A percentile compares a stretch with the other conserved stretches of the same genome.
phyloP scores from a whole-genome alignment of 2,113 vertebrate species.

The Anarrhichthys ocellatus region DNA sequence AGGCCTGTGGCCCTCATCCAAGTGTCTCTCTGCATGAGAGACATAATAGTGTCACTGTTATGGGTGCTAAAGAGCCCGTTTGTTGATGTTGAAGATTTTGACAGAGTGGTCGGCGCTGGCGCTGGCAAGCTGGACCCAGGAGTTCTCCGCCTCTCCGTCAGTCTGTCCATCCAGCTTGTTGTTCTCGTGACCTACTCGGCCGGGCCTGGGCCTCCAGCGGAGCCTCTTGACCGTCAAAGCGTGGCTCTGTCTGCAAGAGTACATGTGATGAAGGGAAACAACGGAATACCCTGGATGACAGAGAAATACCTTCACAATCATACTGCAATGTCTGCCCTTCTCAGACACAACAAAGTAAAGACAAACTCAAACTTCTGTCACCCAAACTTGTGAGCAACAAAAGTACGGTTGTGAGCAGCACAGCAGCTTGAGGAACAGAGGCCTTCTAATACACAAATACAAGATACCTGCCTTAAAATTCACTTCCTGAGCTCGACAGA shows the following conservation, averaged over 20 bases:
- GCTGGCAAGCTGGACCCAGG: conserved; percentile 92
- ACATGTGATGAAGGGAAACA: conserved; percentile 74
- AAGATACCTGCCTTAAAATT: neutral
- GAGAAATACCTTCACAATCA: neutral
- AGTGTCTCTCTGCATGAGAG: conserved; percentile 43
- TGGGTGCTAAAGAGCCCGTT: conserved; percentile 73
- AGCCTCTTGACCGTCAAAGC: conserved; percentile 91
- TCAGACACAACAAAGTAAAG: neutral
- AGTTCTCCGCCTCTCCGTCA: conserved; percentile 65
- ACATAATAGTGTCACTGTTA: conserved; percentile 67
- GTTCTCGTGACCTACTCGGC: conserved; percentile 79
- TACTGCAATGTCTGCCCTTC: neutral
- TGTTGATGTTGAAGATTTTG: conserved; percentile 93
- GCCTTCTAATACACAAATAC: conserved; percentile 6
- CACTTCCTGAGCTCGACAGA: conserved; percentile 6
- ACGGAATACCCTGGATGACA: conserved; percentile 10
- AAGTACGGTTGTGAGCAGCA: neutral
- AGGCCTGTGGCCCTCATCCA: conserved; percentile 59
- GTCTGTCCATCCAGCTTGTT: conserved; percentile 40
- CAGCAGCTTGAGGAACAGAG: neutral
- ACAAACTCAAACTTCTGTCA: neutral
- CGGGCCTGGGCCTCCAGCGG: conserved; percentile 87
- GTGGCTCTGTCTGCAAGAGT: conserved; percentile 89
- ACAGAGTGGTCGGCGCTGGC: conserved; percentile 92
- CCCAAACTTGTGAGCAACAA: neutral